These are phyloP conservation scores for Lophius americanus DNA, from an alignment of 2,797 vertebrate genomes.

Conservation along the genomic window DNA sequence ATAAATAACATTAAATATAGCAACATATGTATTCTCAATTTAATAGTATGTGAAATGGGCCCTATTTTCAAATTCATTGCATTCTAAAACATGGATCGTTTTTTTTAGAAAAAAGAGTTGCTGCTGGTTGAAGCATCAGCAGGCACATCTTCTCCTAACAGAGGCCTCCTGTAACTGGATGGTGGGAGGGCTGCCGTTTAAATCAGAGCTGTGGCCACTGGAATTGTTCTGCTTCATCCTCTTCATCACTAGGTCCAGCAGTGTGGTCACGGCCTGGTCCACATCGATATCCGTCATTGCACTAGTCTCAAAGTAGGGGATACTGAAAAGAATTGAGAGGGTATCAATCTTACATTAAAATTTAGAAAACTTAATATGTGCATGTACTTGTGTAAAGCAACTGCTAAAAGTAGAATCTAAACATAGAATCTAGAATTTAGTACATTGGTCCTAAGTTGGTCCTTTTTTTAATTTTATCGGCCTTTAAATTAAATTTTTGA, in stretches of 20 bases:
- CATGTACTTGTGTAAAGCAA: not conserved
- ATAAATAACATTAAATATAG: constrained; percentile 35
- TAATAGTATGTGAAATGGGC: not conserved
- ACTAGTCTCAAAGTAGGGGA: constrained; percentile 95
- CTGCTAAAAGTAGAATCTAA: not conserved
- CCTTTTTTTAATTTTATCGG: not conserved
- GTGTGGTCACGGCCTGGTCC: constrained; percentile 86
- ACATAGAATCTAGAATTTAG: too few species aligned
- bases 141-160: constrained; percentile 58
- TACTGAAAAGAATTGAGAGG: constrained; percentile 70
- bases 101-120: not conserved
- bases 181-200: constrained; percentile 50
- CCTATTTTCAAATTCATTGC: not conserved
- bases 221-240: constrained; percentile 92
- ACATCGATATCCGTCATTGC: constrained; percentile 88
- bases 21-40: constrained; percentile 9
- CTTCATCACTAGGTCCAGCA: constrained; percentile 95
- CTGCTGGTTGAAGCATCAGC: constrained; percentile 49
- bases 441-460: too few species aligned
- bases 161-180: constrained; percentile 51
- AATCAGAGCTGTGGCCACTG: constrained; percentile 54
- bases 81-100: not conserved
- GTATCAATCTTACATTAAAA: not conserved
- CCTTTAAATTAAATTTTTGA: not conserved
- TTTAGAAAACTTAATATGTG: not conserved